These are phyloP conservation scores for Meteorus cinctellus DNA, from an alignment of 2,888 invertebrate genomes.

Conservation along the genomic window DNA sequence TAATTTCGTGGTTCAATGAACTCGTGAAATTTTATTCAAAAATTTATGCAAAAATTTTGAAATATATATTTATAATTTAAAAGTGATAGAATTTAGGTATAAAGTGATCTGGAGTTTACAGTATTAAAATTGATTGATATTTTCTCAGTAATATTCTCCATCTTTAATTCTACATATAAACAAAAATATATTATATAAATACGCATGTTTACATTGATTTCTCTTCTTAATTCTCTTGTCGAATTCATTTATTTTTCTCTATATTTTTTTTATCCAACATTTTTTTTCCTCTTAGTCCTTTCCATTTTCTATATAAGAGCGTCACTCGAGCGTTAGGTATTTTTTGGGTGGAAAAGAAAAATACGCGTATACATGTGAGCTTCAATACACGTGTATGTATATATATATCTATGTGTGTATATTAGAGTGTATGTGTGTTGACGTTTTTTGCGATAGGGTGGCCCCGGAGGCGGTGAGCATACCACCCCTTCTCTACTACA, in stretches of 20 bases:
- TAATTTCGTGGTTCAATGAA: constrained; percentile 2
- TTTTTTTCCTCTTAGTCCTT: constrained; percentile 22
- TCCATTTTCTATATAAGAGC: constrained; percentile 1
- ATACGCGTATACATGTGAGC: constrained; percentile 11
- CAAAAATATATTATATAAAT: not conserved
- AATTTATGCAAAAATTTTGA: not conserved
- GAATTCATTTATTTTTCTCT: constrained; percentile 20
- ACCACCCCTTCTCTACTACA: constrained; percentile 17
- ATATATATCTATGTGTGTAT: not conserved
- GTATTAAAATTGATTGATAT: too few species aligned
- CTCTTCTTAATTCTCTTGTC: not conserved
- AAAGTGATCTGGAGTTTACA: too few species aligned
- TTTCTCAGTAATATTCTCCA: too few species aligned
- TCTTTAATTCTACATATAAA: too few species aligned
- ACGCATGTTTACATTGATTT: constrained; percentile 9
- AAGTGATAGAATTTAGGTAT: too few species aligned
- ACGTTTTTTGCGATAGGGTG: constrained; percentile 38
- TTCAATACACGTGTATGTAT: constrained; percentile 6
- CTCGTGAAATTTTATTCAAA: constrained; percentile 7
- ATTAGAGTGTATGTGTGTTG: constrained; percentile 27
- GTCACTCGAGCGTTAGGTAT: constrained; percentile 36
- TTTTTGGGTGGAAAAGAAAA: constrained; percentile 40
- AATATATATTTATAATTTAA: too few species aligned
- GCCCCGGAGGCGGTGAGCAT: constrained; percentile 39
- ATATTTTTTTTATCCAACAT: constrained; percentile 19